phyloP scores from a whole-genome alignment of 2,888 invertebrate genomes.

The Sarcophaga variegata region DNA sequence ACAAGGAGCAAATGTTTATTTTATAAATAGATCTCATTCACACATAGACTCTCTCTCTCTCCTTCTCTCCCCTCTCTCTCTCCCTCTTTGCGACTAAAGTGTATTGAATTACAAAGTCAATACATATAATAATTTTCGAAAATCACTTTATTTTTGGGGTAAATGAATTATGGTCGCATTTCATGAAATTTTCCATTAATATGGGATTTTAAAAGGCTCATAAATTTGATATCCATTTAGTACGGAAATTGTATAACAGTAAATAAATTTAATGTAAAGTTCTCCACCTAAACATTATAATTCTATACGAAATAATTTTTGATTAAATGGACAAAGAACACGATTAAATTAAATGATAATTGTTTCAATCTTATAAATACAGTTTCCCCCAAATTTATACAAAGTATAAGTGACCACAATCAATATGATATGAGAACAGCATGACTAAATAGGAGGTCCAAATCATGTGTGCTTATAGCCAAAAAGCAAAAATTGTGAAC shows the following conservation, averaged over 20 bases:
- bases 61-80: too few relatives aligned
- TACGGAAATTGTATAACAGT: not conserved
- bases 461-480: too few relatives aligned
- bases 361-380: too few relatives aligned
- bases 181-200: not conserved
- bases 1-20: not conserved
- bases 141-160: not conserved
- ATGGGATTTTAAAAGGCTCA: not conserved
- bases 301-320: not conserved
- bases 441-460: too few relatives aligned
- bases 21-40: not conserved
- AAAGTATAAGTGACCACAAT: too few relatives aligned
- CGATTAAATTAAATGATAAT: too few relatives aligned
- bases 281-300: not conserved
- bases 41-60: too few relatives aligned
- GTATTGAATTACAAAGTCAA: not conserved
- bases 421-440: too few relatives aligned
- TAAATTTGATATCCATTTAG: not conserved
- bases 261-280: not conserved
- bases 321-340: not conserved
- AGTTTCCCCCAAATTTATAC: too few relatives aligned
- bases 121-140: not conserved
- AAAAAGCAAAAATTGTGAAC: too few relatives aligned
- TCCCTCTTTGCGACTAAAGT: too few relatives aligned
- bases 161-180: not conserved